Percentiles rank a stretch among this genome's conserved stretches.
These are phyloP conservation scores for Sebastes diaconus DNA, from an alignment of 2,797 vertebrate species.

Conservation along the genomic window DNA sequence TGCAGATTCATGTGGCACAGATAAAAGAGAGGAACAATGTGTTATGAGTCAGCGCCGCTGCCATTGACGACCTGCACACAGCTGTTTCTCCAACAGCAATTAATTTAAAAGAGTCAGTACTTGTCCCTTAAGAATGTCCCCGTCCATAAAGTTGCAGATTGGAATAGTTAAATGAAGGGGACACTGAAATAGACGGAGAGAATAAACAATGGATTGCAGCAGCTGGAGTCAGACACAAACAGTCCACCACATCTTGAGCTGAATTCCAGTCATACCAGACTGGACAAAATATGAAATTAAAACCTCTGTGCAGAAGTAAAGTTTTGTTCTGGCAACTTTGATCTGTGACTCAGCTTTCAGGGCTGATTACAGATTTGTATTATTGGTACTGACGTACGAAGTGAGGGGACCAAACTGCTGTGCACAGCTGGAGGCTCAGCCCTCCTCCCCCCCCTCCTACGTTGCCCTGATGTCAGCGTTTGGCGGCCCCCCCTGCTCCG, in stretches of 20 bases:
- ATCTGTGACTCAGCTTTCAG: neutral
- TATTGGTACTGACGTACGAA: slow-evolving; percentile 4
- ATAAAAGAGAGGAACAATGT: slow-evolving; percentile 7
- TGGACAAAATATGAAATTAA: neutral
- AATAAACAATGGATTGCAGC: slow-evolving; percentile 8
- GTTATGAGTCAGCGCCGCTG: neutral
- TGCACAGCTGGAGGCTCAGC: slow-evolving; percentile 20
- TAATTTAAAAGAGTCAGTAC: neutral
- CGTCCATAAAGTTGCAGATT: neutral
- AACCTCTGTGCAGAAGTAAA: neutral
- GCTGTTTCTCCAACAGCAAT: neutral
- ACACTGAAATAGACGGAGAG: slow-evolving; percentile 2
- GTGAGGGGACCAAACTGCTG: neutral
- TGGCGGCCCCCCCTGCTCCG: slow-evolving; percentile 9
- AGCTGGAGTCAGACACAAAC: slow-evolving; percentile 12
- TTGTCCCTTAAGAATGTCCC: neutral
- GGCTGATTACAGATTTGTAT: neutral
- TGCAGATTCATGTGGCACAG: neutral
- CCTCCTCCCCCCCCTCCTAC: neutral
- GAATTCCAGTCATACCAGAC: neutral
- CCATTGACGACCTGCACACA: neutral
- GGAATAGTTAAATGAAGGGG: neutral
- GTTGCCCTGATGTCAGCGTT: slow-evolving; percentile 48
- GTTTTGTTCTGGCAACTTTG: neutral
- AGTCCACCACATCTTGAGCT: slow-evolving; percentile 10